Conservation (phyloP, 2,797 vertebrate species). For the Gadopsis bispinosus region DNA sequence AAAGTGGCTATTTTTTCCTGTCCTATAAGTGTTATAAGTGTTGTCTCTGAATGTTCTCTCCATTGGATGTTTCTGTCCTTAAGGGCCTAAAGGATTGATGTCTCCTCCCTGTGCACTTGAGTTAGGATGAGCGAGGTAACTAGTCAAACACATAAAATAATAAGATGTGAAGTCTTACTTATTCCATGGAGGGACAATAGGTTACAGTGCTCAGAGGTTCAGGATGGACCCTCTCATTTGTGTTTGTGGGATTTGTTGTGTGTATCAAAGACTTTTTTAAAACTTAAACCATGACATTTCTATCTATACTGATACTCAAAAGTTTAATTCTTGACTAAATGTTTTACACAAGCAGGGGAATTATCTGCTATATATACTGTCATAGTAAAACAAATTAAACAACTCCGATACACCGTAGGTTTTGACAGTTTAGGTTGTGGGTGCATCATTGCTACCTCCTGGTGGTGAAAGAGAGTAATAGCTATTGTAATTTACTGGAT, state of each 20-base stretch:
- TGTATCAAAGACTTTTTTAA: not conserved
- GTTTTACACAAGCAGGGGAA: not conserved
- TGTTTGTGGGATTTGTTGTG: not conserved
- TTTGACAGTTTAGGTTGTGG: constrained; percentile 37
- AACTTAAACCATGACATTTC: not conserved
- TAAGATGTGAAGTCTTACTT: not conserved
- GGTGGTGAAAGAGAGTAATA: constrained; percentile 34
- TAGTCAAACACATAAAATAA: not conserved
- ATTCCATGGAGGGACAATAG: not conserved
- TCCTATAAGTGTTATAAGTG: not conserved
- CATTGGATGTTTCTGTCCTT: not conserved
- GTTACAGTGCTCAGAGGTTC: not conserved
- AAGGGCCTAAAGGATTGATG: not conserved
- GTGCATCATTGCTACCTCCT: constrained; percentile 44
- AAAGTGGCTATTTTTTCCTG: not conserved
- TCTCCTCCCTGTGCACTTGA: not conserved
- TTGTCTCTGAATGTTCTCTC: not conserved
- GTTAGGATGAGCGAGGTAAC: not conserved
- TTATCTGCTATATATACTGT: not conserved
- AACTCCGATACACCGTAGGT: not conserved
- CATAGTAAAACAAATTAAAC: no score
- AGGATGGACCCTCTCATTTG: not conserved
- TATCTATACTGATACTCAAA: not conserved
- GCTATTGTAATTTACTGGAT: not conserved
- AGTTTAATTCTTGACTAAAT: not conserved